These are phyloP conservation scores for Strix uralensis DNA, from an alignment of 2,113 vertebrate species.

Conservation along the genomic window DNA sequence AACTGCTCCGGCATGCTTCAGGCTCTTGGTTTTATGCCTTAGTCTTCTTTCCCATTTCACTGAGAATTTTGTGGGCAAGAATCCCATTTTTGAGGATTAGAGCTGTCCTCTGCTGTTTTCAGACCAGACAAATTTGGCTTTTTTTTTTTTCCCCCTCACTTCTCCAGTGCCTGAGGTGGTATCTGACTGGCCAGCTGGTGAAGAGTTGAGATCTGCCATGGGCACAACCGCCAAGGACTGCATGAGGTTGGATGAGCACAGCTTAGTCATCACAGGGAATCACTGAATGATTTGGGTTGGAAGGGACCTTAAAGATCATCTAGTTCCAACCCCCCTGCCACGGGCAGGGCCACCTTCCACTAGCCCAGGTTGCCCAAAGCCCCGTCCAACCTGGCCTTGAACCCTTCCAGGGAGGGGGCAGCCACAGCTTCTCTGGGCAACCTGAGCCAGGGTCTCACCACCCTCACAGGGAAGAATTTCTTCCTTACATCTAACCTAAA, in stretches of 20 bases:
- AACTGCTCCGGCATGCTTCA: not conserved
- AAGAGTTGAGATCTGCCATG: not conserved
- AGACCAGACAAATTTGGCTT: not conserved
- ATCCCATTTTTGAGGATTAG: not conserved
- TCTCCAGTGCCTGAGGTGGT: not conserved
- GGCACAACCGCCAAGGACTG: not conserved
- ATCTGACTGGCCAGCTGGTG: accelerated
- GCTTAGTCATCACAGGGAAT: not conserved
- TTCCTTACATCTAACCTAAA: accelerated
- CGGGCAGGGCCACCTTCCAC: not conserved
- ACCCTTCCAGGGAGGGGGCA: not conserved
- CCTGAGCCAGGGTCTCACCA: no score
- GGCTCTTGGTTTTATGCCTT: accelerated
- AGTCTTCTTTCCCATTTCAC: not conserved
- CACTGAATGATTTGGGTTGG: not conserved
- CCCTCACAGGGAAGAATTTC: no score
- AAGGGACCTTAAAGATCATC: not conserved
- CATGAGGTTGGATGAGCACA: not conserved
- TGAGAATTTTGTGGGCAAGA: not conserved
- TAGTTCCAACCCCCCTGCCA: not conserved
- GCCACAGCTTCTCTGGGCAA: no score
- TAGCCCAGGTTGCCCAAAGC: not conserved
- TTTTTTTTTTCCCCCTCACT: accelerated
- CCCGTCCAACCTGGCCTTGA: not conserved
- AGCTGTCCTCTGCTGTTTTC: not conserved